Percentiles rank a stretch among this genome's conserved stretches.
phyloP scores from a whole-genome alignment of 2,113 vertebrate species.

The Hydrochoerus hydrochaeris region DNA sequence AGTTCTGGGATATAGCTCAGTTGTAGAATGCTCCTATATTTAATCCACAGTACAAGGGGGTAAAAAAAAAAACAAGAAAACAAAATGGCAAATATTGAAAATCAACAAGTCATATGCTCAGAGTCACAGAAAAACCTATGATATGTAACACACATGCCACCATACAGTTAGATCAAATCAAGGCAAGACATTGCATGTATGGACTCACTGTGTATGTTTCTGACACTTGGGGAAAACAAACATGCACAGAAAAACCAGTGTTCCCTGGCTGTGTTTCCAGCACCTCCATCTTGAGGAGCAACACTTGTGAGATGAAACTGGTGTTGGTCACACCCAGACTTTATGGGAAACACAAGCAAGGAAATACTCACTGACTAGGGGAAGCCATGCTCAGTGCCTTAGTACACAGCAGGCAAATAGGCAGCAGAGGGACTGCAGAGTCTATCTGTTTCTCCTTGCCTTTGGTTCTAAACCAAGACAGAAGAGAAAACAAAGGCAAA shows the following conservation, averaged over 20 bases:
- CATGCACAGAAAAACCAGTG: rapidly evolving
- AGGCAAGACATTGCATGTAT: neutral
- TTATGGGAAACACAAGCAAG: neutral
- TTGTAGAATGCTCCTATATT: neutral
- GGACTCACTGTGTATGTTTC: neutral
- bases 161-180: neutral
- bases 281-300: neutral
- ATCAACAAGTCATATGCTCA: neutral
- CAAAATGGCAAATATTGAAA: neutral
- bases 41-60: neutral
- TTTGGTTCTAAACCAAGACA: neutral
- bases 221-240: rapidly evolving
- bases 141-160: neutral
- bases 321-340: neutral
- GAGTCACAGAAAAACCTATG: neutral
- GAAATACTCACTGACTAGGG: no score
- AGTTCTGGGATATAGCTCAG: neutral
- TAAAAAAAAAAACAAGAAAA: neutral
- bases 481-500: neutral
- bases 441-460: neutral
- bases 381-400: no score
- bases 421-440: neutral
- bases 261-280: rapidly evolving
- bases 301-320: neutral
- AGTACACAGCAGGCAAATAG: neutral